These are phyloP conservation scores for sheep (Ovis aries) DNA, from an alignment of 2,113 vertebrate species.

Conservation along the genomic window DNA sequence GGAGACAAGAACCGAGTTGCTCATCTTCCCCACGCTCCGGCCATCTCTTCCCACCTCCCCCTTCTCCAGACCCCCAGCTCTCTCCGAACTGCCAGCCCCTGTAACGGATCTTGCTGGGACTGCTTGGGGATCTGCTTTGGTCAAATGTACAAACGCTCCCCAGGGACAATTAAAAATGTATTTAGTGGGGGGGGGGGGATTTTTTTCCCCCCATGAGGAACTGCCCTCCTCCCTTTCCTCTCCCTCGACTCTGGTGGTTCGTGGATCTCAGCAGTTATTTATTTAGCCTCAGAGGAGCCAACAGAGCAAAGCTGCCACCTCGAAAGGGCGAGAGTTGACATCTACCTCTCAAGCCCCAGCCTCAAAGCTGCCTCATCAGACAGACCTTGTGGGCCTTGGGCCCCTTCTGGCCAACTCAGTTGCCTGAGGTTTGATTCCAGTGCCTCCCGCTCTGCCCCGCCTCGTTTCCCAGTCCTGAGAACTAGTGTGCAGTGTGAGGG, in stretches of 20 bases:
- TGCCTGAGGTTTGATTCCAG: not conserved
- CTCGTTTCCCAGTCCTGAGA: not conserved
- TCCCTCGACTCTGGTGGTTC: not conserved
- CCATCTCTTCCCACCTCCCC: not conserved
- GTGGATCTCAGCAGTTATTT: slow-evolving; percentile 38
- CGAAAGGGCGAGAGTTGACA: not conserved
- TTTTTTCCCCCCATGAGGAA: not conserved
- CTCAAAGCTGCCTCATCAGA: not conserved
- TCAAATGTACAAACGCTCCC: slow-evolving; percentile 63
- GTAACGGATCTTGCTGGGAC: slow-evolving; percentile 5
- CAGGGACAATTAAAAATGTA: slow-evolving; percentile 49
- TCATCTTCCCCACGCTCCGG: not conserved
- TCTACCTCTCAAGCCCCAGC: not conserved
- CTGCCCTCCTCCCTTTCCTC: not conserved
- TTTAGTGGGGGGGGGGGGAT: not conserved
- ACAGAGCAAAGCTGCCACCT: slow-evolving; percentile 13
- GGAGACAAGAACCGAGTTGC: not conserved
- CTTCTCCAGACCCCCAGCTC: not conserved
- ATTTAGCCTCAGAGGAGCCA: slow-evolving; percentile 37
- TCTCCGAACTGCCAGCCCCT: slow-evolving; percentile 13
- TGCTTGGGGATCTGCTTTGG: slow-evolving; percentile 61
- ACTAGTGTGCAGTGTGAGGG: not conserved
- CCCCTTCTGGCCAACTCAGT: not conserved
- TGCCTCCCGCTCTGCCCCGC: not conserved
- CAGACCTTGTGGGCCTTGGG: not conserved